Conservation (phyloP, 1,140 invertebrate species). For the Heliconius congener region DNA sequence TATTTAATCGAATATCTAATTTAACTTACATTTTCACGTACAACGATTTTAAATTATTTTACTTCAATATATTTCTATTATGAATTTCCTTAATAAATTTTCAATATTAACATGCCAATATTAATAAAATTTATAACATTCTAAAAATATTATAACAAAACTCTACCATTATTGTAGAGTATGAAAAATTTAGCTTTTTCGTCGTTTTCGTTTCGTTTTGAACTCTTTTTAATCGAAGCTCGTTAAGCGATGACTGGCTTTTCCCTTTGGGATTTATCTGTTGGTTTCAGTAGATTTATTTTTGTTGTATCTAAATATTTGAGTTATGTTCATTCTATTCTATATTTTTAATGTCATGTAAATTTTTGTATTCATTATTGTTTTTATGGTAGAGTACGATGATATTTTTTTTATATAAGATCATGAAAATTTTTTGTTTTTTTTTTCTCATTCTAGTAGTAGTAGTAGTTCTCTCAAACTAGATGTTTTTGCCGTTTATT, state of each 20-base stretch:
- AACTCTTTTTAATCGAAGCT: conserved; percentile 37
- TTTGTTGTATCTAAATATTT: conserved; percentile 39
- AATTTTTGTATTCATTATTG: not conserved
- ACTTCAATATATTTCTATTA: not conserved
- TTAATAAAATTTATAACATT: conserved; percentile 3
- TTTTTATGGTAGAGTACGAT: not conserved
- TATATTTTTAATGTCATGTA: conserved; percentile 1
- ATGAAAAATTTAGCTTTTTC: conserved; percentile 10
- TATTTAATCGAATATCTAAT: no score
- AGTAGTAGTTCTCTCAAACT: no score
- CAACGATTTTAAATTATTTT: not conserved
- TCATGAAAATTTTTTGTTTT: no score
- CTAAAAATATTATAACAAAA: not conserved
- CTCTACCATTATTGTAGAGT: conserved; percentile 11
- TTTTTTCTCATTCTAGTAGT: no score
- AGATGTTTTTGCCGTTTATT: no score
- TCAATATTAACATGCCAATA: not conserved
- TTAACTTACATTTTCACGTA: not conserved
- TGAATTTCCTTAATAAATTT: not conserved
- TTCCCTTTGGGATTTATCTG: conserved; percentile 38
- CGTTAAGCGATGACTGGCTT: conserved; percentile 41
- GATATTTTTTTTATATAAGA: no score
- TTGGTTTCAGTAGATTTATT: conserved; percentile 41
- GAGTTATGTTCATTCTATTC: conserved; percentile 17
- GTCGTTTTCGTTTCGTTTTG: conserved; percentile 15